These are phyloP conservation scores for Todiramphus chloris DNA, from an alignment of 2,113 vertebrate species.

Conservation along the genomic window DNA sequence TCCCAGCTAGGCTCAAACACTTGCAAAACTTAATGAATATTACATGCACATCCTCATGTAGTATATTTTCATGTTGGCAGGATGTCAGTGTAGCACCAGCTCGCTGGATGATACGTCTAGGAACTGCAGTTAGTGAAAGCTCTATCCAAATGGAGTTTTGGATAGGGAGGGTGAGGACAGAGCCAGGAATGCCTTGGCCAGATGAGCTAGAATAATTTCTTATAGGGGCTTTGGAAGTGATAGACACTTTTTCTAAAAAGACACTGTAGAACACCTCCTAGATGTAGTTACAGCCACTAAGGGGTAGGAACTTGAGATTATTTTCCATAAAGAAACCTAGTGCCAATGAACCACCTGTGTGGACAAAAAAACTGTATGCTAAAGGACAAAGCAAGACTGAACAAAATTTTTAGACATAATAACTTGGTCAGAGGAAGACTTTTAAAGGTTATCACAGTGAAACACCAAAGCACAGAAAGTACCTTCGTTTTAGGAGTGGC, in stretches of 20 bases:
- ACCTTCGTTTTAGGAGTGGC: background rate
- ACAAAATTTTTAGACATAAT: background rate
- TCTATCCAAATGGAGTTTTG: background rate
- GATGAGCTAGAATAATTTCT: background rate
- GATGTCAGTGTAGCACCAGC: background rate
- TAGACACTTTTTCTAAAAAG: background rate
- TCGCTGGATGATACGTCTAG: accelerated
- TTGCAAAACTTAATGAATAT: background rate
- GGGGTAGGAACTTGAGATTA: background rate
- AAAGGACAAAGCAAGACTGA: background rate
- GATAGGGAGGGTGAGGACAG: background rate
- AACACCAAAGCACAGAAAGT: background rate
- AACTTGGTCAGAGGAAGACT: background rate
- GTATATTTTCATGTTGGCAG: background rate
- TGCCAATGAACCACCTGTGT: background rate
- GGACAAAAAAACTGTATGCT: background rate
- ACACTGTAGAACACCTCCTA: background rate
- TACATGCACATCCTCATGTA: accelerated
- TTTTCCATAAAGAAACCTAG: background rate
- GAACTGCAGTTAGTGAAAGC: background rate
- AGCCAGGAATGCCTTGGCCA: background rate
- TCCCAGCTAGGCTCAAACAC: background rate
- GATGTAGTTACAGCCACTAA: background rate
- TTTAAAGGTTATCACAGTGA: background rate
- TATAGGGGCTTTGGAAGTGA: background rate